Percentiles rank a stretch among this genome's conserved stretches.
Conservation (phyloP, 2,888 invertebrate genomes). For the Epinotia ramella region DNA sequence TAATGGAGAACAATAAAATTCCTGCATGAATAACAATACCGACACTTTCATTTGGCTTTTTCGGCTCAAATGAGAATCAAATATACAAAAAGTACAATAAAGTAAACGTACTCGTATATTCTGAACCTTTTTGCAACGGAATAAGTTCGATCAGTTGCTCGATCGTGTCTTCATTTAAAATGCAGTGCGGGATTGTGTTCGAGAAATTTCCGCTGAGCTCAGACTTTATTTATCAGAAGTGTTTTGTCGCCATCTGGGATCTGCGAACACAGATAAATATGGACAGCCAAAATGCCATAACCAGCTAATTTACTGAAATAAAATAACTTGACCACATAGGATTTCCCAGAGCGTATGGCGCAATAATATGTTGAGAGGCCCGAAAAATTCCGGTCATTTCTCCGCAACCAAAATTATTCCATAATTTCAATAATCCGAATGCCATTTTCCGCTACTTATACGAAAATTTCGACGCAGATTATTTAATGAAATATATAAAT, state of each 20-base stretch:
- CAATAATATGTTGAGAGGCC: too few species aligned
- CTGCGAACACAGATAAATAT: background rate
- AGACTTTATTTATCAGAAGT: background rate
- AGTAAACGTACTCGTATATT: background rate
- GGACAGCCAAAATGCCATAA: background rate
- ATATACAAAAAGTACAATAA: background rate
- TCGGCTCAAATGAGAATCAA: background rate
- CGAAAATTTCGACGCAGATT: too few species aligned
- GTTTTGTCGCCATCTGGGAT: background rate
- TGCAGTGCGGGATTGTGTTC: conserved; percentile 1
- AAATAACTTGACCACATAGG: background rate
- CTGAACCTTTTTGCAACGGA: background rate
- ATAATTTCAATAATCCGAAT: too few species aligned
- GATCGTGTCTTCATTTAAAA: background rate
- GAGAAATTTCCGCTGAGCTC: background rate
- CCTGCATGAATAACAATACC: background rate
- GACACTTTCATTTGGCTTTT: background rate
- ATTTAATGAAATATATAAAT: too few species aligned
- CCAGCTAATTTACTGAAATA: background rate
- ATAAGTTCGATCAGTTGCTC: background rate
- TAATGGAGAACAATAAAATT: too few species aligned
- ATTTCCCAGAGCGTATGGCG: too few species aligned
- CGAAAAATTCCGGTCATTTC: too few species aligned
- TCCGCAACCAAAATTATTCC: too few species aligned
- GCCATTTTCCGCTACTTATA: too few species aligned